phyloP scores from a whole-genome alignment of 2,888 invertebrate genomes.

The Epirrhoe tristata region DNA sequence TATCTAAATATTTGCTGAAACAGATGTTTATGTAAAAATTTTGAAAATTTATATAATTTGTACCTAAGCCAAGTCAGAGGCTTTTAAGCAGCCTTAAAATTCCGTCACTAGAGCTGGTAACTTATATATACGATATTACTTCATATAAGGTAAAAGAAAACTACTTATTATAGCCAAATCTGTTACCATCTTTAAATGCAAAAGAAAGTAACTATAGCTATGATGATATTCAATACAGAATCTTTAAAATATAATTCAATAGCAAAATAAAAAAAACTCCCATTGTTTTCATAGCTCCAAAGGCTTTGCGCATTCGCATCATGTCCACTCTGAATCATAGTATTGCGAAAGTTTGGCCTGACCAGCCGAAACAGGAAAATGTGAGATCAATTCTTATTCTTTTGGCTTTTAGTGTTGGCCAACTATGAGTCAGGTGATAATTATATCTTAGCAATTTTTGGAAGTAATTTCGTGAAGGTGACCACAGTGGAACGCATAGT shows the following conservation, averaged over 20 bases:
- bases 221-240: too few relatives aligned
- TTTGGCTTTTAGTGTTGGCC: constrained; percentile 57
- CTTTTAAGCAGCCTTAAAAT: too few relatives aligned
- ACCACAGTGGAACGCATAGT: neutral
- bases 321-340: constrained; percentile 60
- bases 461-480: constrained; percentile 11
- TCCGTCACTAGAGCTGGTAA: too few relatives aligned
- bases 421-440: constrained; percentile 58
- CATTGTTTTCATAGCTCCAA: neutral
- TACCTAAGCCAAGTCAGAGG: too few relatives aligned
- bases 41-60: too few relatives aligned
- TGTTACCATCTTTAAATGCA: too few relatives aligned
- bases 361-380: constrained; percentile 68
- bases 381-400: constrained; percentile 51
- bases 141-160: too few relatives aligned
- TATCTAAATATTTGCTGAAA: too few relatives aligned
- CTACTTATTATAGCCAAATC: too few relatives aligned
- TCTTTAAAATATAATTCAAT: neutral
- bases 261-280: neutral
- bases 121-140: too few relatives aligned
- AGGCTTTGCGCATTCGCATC: constrained; percentile 29
- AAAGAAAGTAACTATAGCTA: too few relatives aligned
- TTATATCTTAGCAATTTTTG: constrained; percentile 38
- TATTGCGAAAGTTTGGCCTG: constrained; percentile 64
- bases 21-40: too few relatives aligned